These are phyloP conservation scores for rabbit (Oryctolagus cuniculus) DNA, from an alignment of 2,113 vertebrate genomes.

Conservation along the genomic window mOryCun1.1 NC_091438.1:84321501-84322000, in stretches of 20 bases:
- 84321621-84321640: neutral
- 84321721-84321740: neutral
- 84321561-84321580: neutral
- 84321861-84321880: neutral
- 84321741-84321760: neutral
- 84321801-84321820: neutral
- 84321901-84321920: neutral
- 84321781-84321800: neutral
- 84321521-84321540: neutral
- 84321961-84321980: neutral
- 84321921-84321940: neutral
- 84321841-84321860: conserved; percentile 1
- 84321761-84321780: neutral
- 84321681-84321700: neutral
- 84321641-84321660: neutral
- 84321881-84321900: neutral
- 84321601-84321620: neutral
- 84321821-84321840: neutral
- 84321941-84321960: neutral
- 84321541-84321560: neutral
- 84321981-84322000: neutral
- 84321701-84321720: neutral
- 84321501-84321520: neutral
- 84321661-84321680: neutral
- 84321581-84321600: neutral